Evolutionary conservation across 2,113 vertebrate genomes (phyloP).

Genomic region (Sebastes schlegelii): DNA sequence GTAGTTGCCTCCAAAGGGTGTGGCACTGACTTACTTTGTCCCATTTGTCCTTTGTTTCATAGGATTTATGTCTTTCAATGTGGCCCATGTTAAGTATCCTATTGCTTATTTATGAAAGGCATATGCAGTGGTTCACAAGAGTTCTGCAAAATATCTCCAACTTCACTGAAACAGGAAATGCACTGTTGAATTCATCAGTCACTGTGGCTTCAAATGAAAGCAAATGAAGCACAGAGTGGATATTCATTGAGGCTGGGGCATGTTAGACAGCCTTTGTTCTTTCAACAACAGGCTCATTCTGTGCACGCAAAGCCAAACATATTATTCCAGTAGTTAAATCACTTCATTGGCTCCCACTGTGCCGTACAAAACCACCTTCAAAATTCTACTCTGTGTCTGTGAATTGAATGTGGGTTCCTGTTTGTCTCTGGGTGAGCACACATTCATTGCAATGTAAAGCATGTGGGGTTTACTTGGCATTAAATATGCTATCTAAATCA

Average conservation of each 20-base stretch:
- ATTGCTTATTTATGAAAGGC: background rate
- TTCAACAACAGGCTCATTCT: background rate
- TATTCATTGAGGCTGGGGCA: slow-evolving; percentile 2
- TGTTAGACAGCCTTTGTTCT: background rate
- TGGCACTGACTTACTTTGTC: background rate
- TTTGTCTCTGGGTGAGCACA: background rate
- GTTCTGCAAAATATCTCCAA: background rate
- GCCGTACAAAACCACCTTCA: background rate
- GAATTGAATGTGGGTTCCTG: background rate
- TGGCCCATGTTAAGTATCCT: too few relatives aligned
- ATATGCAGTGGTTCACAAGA: background rate
- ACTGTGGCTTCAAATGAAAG: background rate
- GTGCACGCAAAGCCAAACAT: background rate
- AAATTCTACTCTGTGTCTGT: background rate
- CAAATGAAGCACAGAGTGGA: slow-evolving; percentile 1
- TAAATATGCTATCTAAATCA: background rate
- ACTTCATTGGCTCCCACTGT: background rate
- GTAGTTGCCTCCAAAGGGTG: background rate
- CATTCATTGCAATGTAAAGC: background rate
- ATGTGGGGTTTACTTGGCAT: background rate
- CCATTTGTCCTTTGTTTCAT: background rate
- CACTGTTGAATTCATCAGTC: background rate
- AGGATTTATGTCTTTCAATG: too few relatives aligned
- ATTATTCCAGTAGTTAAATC: background rate
- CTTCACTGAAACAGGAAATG: background rate